Conservation (phyloP, 2,113 vertebrate species). For the Falco punctatus region DNA sequence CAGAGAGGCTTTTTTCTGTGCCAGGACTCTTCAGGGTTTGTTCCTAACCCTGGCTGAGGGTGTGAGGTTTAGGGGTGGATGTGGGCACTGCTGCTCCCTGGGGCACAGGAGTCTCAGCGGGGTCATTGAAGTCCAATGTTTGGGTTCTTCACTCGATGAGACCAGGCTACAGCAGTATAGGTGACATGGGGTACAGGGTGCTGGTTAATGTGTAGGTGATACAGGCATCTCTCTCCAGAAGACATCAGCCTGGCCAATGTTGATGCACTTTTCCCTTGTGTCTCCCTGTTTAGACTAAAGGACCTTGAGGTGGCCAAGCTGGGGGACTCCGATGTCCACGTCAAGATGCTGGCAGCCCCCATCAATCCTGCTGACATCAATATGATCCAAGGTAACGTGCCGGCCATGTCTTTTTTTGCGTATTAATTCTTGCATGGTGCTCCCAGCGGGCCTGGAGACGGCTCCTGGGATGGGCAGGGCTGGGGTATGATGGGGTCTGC, state of each 20-base stretch:
- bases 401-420: not conserved
- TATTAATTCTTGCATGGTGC: rapidly evolving
- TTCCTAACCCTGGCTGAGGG: not conserved
- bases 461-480: not conserved
- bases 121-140: not conserved
- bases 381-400: constrained; percentile 90
- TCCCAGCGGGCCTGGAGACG: not conserved
- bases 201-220: not conserved
- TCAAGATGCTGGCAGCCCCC: constrained; percentile 93
- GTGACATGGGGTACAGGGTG: rapidly evolving
- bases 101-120: not conserved
- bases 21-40: not conserved
- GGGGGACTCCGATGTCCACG: constrained; percentile 76
- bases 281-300: constrained; percentile 79
- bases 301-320: constrained; percentile 72
- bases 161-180: not conserved
- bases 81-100: rapidly evolving
- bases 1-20: not conserved
- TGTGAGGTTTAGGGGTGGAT: not conserved
- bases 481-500: rapidly evolving
- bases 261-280: not conserved
- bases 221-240: not conserved
- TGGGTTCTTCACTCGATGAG: not conserved
- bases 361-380: constrained; percentile 96
- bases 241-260: not conserved